Conservation (phyloP, 2,888 invertebrate genomes). For the Pseudoips prasinana region DNA sequence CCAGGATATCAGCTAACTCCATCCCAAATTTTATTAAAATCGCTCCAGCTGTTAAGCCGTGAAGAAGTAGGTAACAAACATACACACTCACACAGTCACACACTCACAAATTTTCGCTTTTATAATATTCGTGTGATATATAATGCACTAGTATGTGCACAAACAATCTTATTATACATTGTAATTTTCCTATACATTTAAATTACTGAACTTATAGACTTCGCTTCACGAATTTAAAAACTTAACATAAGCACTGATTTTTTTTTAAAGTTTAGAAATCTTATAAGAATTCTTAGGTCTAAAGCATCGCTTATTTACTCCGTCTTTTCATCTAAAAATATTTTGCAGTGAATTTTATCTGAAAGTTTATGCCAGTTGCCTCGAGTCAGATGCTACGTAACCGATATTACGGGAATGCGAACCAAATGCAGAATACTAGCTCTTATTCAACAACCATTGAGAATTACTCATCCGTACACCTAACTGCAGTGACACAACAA, state of each 20-base stretch:
- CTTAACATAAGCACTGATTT: constrained; percentile 10
- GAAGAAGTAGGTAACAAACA: no score
- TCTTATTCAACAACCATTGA: constrained; percentile 46
- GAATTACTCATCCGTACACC: constrained; percentile 44
- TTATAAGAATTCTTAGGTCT: constrained; percentile 44
- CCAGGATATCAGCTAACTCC: no score
- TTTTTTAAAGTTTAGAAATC: constrained; percentile 10
- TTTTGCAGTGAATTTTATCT: constrained; percentile 61
- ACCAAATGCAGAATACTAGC: constrained; percentile 45
- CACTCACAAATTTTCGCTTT: no score
- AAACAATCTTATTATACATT: no score
- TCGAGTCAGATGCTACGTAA: constrained; percentile 57
- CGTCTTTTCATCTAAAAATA: constrained; percentile 56
- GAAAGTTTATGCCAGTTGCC: constrained; percentile 68
- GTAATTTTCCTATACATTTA: no score
- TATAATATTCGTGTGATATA: no score
- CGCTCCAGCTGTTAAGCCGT: no score
- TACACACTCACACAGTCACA: no score
- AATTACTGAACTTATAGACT: background rate
- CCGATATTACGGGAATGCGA: constrained; percentile 46
- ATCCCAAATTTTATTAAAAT: no score
- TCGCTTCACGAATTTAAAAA: background rate
- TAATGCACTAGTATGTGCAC: no score
- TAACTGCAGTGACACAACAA: constrained; percentile 30
- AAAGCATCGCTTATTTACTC: constrained; percentile 56